Evolutionary conservation across 2,888 invertebrate species (phyloP), one percentile per base, ranked within the genome.

Genomic region (Tetragnatha montana): DNA sequence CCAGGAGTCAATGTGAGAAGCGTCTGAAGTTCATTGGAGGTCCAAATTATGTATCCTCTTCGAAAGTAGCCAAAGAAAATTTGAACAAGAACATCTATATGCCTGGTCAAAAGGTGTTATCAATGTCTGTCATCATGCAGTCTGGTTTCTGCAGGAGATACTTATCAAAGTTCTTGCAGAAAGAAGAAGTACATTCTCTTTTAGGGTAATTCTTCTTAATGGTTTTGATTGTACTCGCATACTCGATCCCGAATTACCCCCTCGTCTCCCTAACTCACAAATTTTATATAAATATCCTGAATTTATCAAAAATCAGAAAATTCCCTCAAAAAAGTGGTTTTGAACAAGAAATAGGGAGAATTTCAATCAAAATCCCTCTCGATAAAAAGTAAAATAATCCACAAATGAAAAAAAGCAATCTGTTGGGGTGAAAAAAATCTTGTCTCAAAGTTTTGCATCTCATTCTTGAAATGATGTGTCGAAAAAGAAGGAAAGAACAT

Each of bases 1-100:
- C 97, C 3, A 97, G 97, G 93, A 95, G 95, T 8, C 96, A 96
- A 92, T 97, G 97, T 93, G 97, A 97, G 93, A 95, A 95, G 91
- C 96, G 96, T 91, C 94, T 97, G 92, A 95, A 95, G 87, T 95
- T 95, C 91, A 94, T 96, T 71, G 97, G 97, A 0, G 97, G 97
- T 96, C 96, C 96, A 92, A 96, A 96, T 82, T 94, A 93, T 92
- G 93, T 76, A 10, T 75, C 86, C 7, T 86, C 81, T 2, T 69
- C 87, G 8, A 80, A 78, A 21, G 60, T 82, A 51, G 86, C 74
- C 2, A 83, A 75, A 35, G 85, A 88, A 69, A 60, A 83, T 51
- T 60, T 91, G 21, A 88, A 86, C 90, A 91, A 91, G 78, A 88
- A 87, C 10, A 85, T 85, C 60, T 91, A 91, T 76, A 91, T 92